phyloP scores from a whole-genome alignment of 2,797 vertebrate genomes.

The Ptychobarbus kaznakovi region DNA sequence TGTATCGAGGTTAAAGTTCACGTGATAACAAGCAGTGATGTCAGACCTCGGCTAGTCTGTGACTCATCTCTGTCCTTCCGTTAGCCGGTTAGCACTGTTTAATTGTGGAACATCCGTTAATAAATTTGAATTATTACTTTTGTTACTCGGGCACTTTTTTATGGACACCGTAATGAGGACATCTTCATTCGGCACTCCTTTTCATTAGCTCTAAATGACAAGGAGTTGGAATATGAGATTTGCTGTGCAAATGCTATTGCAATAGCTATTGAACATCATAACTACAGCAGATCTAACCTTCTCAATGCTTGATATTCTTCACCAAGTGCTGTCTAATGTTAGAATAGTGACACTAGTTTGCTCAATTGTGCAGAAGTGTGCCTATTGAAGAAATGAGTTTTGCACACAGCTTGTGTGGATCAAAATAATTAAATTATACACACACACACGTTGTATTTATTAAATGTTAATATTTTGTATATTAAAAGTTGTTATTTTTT shows the following conservation, averaged over 20 bases:
- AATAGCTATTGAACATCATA: conserved; percentile 15
- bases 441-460: neutral
- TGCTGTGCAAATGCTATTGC: conserved; percentile 57
- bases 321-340: neutral
- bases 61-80: conserved; percentile 59
- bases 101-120: conserved; percentile 50
- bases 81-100: conserved; percentile 47
- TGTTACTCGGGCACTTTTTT: conserved; percentile 42
- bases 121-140: conserved; percentile 46
- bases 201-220: conserved; percentile 34
- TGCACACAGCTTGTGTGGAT: neutral
- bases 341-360: neutral
- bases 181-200: conserved; percentile 43
- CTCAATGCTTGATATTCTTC: neutral
- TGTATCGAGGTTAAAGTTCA: conserved; percentile 63
- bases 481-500: no score
- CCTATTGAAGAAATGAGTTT: neutral
- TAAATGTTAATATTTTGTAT: neutral
- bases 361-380: neutral
- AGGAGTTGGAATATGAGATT: conserved; percentile 42
- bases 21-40: conserved; percentile 62
- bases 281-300: neutral
- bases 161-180: conserved; percentile 44
- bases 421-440: neutral
- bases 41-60: conserved; percentile 52